Percentiles rank a stretch among this genome's conserved stretches.
phyloP scores from a whole-genome alignment of 2,797 vertebrate genomes.

The Tapirus indicus region DNA sequence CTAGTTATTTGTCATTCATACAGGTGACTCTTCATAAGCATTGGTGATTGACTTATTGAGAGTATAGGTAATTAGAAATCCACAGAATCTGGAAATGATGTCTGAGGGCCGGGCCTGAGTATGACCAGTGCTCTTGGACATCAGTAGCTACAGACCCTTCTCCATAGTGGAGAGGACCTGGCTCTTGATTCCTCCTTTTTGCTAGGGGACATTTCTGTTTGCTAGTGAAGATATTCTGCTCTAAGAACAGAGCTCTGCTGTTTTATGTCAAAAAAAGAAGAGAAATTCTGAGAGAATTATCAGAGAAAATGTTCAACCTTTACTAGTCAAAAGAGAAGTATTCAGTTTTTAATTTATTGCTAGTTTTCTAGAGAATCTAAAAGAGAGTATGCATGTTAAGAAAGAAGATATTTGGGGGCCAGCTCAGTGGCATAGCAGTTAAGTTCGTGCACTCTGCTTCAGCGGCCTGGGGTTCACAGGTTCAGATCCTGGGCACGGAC shows the following conservation, averaged over 20 bases:
- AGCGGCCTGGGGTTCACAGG: too few relatives aligned
- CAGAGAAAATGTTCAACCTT: slow-evolving; percentile 1
- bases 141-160: background rate
- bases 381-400: background rate
- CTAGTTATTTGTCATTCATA: slow-evolving; percentile 11
- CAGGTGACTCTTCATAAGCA: background rate
- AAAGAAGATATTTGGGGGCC: background rate
- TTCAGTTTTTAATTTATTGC: background rate
- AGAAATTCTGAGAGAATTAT: slow-evolving; percentile 22
- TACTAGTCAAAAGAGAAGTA: background rate
- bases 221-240: background rate
- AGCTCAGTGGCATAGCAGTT: too few relatives aligned
- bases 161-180: background rate
- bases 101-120: background rate
- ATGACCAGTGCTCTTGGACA: background rate
- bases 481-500: too few relatives aligned
- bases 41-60: slow-evolving; percentile 25
- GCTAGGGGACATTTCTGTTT: background rate
- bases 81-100: background rate
- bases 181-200: background rate
- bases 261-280: background rate
- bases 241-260: background rate
- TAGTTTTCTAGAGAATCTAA: background rate
- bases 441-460: too few relatives aligned
- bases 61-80: background rate